Conservation (phyloP, 2,113 vertebrate species). For the Rostratula benghalensis region DNA sequence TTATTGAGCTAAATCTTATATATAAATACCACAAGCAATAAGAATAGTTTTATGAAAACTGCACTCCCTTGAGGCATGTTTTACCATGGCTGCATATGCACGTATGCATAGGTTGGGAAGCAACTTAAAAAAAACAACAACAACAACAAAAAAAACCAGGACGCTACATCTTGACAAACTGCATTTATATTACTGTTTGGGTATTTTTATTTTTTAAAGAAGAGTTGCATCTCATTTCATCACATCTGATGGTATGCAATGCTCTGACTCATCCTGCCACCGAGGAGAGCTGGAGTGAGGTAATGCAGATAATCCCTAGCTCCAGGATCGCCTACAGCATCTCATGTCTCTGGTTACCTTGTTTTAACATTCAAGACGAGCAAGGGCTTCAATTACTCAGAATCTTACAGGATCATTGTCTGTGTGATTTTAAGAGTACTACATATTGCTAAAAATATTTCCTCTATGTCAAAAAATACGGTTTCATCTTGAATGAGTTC, state of each 20-base stretch:
- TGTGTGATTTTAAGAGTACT: background rate
- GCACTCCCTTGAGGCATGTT: background rate
- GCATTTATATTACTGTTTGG: background rate
- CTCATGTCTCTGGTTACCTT: background rate
- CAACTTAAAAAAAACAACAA: background rate
- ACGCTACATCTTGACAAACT: background rate
- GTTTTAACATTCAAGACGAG: background rate
- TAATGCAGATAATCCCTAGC: conserved; percentile 57
- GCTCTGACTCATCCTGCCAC: conserved; percentile 60
- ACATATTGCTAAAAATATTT: background rate
- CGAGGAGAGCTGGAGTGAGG: conserved; percentile 41
- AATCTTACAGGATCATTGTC: background rate
- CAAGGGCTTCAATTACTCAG: background rate
- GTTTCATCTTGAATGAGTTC: background rate
- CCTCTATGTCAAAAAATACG: background rate
- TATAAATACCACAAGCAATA: background rate
- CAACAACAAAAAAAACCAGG: background rate
- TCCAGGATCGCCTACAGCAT: background rate
- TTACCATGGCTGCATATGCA: background rate
- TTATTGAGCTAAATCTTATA: background rate
- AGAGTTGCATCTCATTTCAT: conserved; percentile 58
- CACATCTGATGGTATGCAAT: conserved; percentile 35
- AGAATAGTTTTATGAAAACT: background rate
- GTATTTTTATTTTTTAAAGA: background rate
- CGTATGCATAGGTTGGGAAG: background rate